Evolutionary conservation across 2,113 vertebrate genomes (phyloP).

Genomic region (Scatophagus argus): DNA sequence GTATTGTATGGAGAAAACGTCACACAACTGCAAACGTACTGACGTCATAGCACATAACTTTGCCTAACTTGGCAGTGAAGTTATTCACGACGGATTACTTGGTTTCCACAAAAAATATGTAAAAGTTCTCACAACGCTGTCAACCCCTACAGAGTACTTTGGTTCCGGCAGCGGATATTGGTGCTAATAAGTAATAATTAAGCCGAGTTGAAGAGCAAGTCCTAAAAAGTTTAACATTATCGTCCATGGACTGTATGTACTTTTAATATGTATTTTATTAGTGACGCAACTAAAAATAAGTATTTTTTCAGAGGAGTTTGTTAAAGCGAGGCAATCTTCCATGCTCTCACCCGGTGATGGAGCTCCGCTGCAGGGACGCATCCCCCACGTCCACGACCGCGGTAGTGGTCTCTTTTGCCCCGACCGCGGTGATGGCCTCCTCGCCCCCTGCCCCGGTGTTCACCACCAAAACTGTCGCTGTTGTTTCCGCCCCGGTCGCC

Average conservation of each 20-base stretch:
- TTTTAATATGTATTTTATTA: not conserved
- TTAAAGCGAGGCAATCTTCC: not conserved
- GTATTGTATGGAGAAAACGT: too few relatives aligned
- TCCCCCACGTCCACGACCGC: constrained; percentile 76
- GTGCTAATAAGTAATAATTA: not conserved
- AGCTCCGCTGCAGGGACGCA: constrained; percentile 12
- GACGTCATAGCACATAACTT: not conserved
- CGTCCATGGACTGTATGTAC: fast-evolving
- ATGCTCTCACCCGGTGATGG: constrained; percentile 61
- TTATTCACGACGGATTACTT: not conserved
- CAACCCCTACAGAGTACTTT: not conserved
- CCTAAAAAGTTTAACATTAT: not conserved
- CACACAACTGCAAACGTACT: too few relatives aligned
- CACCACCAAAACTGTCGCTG: constrained; percentile 48
- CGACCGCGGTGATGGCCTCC: constrained; percentile 76
- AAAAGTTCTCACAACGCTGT: not conserved
- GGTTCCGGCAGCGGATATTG: too few relatives aligned
- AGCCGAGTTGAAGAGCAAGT: not conserved
- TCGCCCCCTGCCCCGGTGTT: constrained; percentile 78
- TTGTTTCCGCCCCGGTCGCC: constrained; percentile 67
- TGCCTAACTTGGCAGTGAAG: not conserved
- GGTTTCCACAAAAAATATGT: not conserved
- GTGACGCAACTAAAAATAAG: not conserved
- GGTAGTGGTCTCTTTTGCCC: constrained; percentile 76
- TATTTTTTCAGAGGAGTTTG: constrained; percentile 7